Base-by-base conservation (phyloP, 1,140 invertebrate species). In the Trichomalopsis sarcophagae region DNA sequence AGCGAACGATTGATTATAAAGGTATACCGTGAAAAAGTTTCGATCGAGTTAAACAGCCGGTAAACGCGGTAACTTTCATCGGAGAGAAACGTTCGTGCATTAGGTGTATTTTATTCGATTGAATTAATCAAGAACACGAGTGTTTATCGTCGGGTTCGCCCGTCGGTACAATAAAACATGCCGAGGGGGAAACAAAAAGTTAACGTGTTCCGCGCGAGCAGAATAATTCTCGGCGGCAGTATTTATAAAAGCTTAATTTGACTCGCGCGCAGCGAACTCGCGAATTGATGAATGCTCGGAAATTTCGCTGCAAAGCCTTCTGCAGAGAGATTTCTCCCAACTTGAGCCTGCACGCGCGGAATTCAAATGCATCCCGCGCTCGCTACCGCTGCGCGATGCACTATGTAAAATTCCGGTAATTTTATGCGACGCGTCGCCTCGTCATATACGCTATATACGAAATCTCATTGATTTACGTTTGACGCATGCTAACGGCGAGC, bases 391-490 rank as follows among this genome's bases (percentile, higher is more conserved):
- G 10, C 47, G 27, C 33, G 33, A 36, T 21, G 17, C 7, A 74
- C 36, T 75, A 75, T 75, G 71, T 62, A 62, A 62, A 82, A 30
- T 82, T 40, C 30, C 17, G 47, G 50, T 82, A 82, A 82, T 75
- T 82, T 21, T 66, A 55, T 30, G 71, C 73, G 47, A 75, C 73
- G 71, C 73, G 71, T 62, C 50, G 71, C 21, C 68, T 68, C 81
- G 55, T 83, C 50, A 30, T 30, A 77, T 36, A 36, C 33, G 33
- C 27, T 36, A 36, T 40, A 33, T 62, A 77, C 11, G 33, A 77
- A 83, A 69, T 83, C n/a, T 10, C 74, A 83, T 77, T 83, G 74
- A 77, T 83, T 77, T 83, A 68, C 36, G 23, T 83, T 83, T 44
- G 47, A 68, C 75, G 62, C 44, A n/a, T 17, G 14, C 4, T 62